These are phyloP conservation scores for Lytechinus variegatus DNA, from an alignment of 35 echinoderm and acorn worm species.

Conservation along the genomic window DNA sequence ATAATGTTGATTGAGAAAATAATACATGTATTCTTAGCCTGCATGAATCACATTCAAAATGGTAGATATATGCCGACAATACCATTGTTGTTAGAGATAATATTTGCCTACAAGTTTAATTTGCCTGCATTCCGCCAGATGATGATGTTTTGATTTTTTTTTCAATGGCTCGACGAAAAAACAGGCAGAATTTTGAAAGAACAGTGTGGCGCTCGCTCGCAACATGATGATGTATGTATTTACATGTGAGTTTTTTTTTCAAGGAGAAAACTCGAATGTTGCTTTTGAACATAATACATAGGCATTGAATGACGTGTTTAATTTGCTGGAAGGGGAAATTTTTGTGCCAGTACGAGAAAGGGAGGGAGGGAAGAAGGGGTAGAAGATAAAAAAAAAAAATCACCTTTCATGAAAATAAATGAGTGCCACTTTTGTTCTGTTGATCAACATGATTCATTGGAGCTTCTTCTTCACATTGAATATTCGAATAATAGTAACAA, in stretches of 20 bases:
- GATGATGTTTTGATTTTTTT: not conserved
- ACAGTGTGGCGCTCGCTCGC: not conserved
- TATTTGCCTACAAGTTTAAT: not conserved
- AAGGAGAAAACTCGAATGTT: not conserved
- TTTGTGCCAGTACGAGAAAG: not conserved
- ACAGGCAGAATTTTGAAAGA: not conserved
- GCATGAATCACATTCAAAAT: not conserved
- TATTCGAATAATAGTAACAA: not conserved
- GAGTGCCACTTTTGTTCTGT: not conserved
- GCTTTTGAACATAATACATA: not conserved
- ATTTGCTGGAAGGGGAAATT: too few relatives aligned
- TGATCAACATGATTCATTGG: not conserved
- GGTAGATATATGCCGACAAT: not conserved
- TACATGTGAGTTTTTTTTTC: not conserved
- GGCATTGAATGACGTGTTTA: too few relatives aligned
- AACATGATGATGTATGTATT: not conserved
- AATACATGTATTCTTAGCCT: not conserved
- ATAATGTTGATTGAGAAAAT: not conserved
- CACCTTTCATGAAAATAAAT: not conserved
- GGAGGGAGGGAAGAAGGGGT: not conserved
- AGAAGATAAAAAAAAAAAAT: not conserved
- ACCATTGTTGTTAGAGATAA: not conserved
- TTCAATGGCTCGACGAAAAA: not conserved
- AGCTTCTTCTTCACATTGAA: not conserved
- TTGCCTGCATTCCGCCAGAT: not conserved